phyloP scores from a whole-genome alignment of 1,140 invertebrate species.

The Plodia interpunctella region DNA sequence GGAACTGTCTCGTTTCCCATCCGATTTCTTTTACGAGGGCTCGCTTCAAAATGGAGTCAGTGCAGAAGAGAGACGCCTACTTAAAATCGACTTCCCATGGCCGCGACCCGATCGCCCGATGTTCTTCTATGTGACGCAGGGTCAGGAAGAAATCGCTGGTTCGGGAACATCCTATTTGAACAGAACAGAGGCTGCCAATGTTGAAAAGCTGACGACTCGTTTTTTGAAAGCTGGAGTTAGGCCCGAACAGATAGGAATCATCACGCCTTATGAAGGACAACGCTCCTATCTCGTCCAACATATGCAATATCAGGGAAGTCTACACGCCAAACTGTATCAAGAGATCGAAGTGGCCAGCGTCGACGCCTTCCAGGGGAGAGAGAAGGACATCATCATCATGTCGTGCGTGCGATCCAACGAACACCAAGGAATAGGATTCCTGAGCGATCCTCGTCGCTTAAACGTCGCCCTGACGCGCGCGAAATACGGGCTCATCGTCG shows the following conservation, averaged over 20 bases:
- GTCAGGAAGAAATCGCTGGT: conserved; percentile 98
- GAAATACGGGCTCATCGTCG: conserved; percentile 98
- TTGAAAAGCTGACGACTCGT: conserved; percentile 97
- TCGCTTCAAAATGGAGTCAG: conserved; percentile 99
- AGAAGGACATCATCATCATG: conserved; percentile 99
- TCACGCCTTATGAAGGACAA: conserved; percentile 99
- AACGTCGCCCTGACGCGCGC: conserved; percentile 99
- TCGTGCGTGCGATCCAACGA: conserved; percentile 96
- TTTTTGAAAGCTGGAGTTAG: conserved; percentile 96
- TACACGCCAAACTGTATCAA: conserved; percentile 98
- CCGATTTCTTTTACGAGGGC: conserved; percentile 99
- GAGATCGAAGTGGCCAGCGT: conserved; percentile 99
- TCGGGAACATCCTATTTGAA: conserved; percentile 99
- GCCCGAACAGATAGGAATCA: conserved; percentile 99
- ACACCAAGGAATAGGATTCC: conserved; percentile 96
- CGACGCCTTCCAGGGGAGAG: conserved; percentile 98
- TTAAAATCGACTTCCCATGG: conserved; percentile 98
- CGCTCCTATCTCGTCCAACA: conserved; percentile 98
- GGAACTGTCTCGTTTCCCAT: conserved; percentile 97
- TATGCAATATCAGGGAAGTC: conserved; percentile 98
- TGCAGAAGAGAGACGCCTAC: conserved; percentile 92
- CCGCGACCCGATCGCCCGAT: conserved; percentile 97
- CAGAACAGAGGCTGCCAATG: conserved; percentile 98
- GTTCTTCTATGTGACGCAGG: conserved; percentile 99
- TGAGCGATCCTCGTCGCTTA: conserved; percentile 97